Evolutionary conservation across 2,797 vertebrate species (phyloP).

Genomic region (Characodon lateralis): DNA sequence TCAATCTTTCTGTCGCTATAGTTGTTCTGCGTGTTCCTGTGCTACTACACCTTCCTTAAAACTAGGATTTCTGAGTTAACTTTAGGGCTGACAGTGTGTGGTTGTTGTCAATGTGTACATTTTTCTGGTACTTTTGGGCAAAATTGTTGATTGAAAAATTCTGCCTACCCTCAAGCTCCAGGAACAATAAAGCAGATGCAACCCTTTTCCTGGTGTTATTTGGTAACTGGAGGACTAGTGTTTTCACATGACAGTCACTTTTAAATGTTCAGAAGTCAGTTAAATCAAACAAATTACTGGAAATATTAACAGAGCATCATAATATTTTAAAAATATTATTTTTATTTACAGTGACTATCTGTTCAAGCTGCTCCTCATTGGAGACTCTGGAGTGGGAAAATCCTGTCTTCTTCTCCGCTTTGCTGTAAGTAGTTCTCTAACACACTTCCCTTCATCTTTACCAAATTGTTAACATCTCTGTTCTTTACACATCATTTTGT

Average conservation of each 20-base stretch:
- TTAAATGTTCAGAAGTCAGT: not conserved
- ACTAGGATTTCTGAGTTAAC: no score
- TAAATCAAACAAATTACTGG: not conserved
- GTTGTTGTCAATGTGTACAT: no score
- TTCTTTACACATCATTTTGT: not conserved
- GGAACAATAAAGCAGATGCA: no score
- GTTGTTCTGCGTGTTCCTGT: no score
- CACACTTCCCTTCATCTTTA: not conserved
- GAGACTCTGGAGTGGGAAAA: constrained; percentile 97
- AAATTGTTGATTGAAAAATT: no score
- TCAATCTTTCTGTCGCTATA: no score
- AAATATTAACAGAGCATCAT: not conserved
- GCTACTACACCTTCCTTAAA: no score
- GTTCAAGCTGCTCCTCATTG: constrained; percentile 99
- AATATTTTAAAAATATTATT: not conserved
- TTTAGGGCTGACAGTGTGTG: no score
- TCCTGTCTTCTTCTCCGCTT: constrained; percentile 98
- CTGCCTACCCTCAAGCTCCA: no score
- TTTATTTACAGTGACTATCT: constrained; percentile 91
- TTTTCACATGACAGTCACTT: not conserved
- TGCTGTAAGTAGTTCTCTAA: constrained; percentile 87
- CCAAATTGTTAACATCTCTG: not conserved
- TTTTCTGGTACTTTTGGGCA: no score
- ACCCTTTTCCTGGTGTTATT: no score
- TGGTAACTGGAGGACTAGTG: no score